These are phyloP conservation scores for Neoaliturus tenellus DNA, from an alignment of 2,888 invertebrate species.

Conservation along the genomic window DNA sequence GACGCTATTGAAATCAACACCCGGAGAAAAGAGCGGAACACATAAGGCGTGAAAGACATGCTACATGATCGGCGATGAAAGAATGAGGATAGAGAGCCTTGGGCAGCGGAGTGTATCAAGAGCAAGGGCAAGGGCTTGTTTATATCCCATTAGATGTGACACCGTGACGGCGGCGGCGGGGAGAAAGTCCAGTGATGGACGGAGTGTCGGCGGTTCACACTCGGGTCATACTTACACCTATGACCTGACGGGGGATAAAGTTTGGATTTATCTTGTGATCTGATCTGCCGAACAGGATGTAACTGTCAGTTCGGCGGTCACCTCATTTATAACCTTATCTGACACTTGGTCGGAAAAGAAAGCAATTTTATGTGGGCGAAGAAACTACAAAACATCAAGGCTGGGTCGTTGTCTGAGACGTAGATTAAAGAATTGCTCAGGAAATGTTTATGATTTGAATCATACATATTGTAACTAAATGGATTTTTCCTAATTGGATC, in stretches of 20 bases:
- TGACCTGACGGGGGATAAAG: background rate
- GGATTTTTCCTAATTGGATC: too few species aligned
- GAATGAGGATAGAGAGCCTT: background rate
- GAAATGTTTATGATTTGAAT: too few species aligned
- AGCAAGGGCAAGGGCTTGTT: background rate
- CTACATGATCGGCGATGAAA: background rate
- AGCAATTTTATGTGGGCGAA: background rate
- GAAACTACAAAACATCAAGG: too few species aligned
- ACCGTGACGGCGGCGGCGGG: background rate
- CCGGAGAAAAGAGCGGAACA: too few species aligned
- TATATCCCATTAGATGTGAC: conserved; percentile 10
- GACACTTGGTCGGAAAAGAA: background rate
- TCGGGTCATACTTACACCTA: background rate
- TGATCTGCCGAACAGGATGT: conserved; percentile 17
- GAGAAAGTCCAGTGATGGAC: conserved; percentile 17
- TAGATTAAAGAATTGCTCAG: too few species aligned
- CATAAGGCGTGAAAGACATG: too few species aligned
- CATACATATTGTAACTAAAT: too few species aligned
- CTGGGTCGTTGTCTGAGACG: too few species aligned
- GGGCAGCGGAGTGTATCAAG: too few species aligned
- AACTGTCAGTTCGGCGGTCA: background rate
- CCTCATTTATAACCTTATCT: background rate
- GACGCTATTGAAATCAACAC: too few species aligned
- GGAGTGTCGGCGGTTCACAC: background rate
- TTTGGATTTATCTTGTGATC: background rate